Conservation (phyloP, 2,888 invertebrate genomes). For the Lepidonotus clava region DNA sequence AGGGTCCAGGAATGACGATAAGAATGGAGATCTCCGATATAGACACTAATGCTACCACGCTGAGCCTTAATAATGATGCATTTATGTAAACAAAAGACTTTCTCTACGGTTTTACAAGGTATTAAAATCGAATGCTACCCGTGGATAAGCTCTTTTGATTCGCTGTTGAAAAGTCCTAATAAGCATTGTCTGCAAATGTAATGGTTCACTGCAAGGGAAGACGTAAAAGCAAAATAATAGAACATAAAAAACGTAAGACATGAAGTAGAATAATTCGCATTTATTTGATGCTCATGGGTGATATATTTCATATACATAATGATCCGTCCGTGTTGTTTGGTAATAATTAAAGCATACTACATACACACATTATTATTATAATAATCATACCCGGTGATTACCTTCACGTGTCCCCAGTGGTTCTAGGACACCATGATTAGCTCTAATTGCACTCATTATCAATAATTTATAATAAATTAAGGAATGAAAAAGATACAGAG, state of each 20-base stretch:
- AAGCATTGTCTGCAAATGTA: too few species aligned
- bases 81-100: too few species aligned
- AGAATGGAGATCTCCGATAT: too few species aligned
- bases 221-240: too few species aligned
- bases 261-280: slow-evolving; percentile 41
- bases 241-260: not conserved
- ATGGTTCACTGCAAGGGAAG: too few species aligned
- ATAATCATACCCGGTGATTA: slow-evolving; percentile 22
- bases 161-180: too few species aligned
- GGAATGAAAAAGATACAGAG: slow-evolving; percentile 41
- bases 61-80: too few species aligned
- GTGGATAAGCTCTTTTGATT: too few species aligned
- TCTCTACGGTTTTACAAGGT: too few species aligned
- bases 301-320: slow-evolving; percentile 50
- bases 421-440: not conserved
- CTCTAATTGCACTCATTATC: slow-evolving; percentile 52
- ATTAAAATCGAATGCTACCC: too few species aligned
- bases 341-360: slow-evolving; percentile 50
- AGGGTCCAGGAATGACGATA: too few species aligned
- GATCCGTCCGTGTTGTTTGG: slow-evolving; percentile 15
- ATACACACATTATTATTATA: slow-evolving; percentile 11
- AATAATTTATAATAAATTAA: slow-evolving; percentile 54
- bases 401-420: not conserved
- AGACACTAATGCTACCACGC: too few species aligned
- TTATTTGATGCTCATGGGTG: slow-evolving; percentile 51